phyloP scores from a whole-genome alignment of 2,113 vertebrate species.

The Hystrix cristata region DNA sequence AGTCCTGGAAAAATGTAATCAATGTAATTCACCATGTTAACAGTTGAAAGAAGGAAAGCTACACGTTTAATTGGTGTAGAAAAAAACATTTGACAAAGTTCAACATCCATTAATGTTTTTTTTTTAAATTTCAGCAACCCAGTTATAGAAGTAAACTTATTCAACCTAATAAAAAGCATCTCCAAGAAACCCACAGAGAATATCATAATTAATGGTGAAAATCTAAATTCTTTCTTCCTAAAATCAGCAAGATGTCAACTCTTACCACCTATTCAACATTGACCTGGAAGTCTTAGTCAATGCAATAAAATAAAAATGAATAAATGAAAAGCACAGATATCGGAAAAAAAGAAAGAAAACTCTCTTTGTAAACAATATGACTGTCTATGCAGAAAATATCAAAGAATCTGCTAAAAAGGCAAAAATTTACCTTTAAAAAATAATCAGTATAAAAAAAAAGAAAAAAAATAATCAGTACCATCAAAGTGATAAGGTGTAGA shows the following conservation, averaged over 20 bases:
- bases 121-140: not conserved
- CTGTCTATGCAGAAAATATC: constrained; percentile 6
- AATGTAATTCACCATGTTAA: not conserved
- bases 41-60: not conserved
- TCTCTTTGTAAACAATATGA: not conserved
- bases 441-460: not conserved
- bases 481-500: not conserved
- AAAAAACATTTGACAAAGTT: not conserved
- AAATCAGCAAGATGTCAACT: not conserved
- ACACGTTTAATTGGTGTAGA: not conserved
- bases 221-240: not conserved
- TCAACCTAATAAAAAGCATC: not conserved
- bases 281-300: not conserved
- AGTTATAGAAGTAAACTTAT: not conserved
- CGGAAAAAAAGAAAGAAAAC: not conserved
- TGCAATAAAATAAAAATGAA: not conserved
- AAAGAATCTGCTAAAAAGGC: not conserved
- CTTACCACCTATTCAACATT: no score
- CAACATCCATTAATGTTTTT: not conserved
- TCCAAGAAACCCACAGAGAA: not conserved
- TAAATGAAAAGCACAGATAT: not conserved
- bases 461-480: not conserved
- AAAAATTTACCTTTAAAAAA: not conserved
- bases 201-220: not conserved
- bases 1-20: not conserved